A percentile compares a stretch with the other conserved stretches of the same genome.
phyloP scores from a whole-genome alignment of 2,113 vertebrate species.

The Ranitomeya variabilis region DNA sequence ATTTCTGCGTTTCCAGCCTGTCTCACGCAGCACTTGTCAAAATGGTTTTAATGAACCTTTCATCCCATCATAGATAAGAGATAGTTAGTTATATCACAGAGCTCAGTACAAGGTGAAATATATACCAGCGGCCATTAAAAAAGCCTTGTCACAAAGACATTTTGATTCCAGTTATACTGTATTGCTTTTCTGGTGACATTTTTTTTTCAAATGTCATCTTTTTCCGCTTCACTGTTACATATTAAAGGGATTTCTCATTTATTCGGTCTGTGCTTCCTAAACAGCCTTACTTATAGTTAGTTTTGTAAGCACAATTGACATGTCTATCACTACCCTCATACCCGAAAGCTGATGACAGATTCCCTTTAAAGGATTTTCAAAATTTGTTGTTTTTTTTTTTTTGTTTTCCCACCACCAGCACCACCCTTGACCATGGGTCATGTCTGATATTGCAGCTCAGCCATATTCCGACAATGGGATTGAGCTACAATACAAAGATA shows the following conservation, averaged over 20 bases:
- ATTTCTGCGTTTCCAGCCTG: conserved; percentile 17
- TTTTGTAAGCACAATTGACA: neutral
- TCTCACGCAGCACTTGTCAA: conserved; percentile 3
- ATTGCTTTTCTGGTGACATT: conserved; percentile 12
- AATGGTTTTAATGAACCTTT: conserved; percentile 38
- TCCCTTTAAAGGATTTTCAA: neutral
- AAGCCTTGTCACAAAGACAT: neutral
- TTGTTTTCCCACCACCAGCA: no score
- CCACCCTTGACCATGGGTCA: no score
- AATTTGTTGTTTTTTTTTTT: no score
- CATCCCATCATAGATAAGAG: conserved; percentile 5
- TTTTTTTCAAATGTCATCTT: conserved; percentile 17
- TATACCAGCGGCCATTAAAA: neutral
- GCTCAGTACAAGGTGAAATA: neutral
- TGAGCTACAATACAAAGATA: no score
- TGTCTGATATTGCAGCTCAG: no score
- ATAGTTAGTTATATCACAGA: conserved; percentile 22
- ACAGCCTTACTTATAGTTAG: neutral
- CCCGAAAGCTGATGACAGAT: no score
- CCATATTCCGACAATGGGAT: no score
- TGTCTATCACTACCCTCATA: no score
- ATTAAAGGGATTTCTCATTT: neutral
- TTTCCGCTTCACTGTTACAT: neutral
- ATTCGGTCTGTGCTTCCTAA: neutral
- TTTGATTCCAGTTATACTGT: neutral